Conservation (phyloP, 2,888 invertebrate species). For the Dromius quadrimaculatus region DNA sequence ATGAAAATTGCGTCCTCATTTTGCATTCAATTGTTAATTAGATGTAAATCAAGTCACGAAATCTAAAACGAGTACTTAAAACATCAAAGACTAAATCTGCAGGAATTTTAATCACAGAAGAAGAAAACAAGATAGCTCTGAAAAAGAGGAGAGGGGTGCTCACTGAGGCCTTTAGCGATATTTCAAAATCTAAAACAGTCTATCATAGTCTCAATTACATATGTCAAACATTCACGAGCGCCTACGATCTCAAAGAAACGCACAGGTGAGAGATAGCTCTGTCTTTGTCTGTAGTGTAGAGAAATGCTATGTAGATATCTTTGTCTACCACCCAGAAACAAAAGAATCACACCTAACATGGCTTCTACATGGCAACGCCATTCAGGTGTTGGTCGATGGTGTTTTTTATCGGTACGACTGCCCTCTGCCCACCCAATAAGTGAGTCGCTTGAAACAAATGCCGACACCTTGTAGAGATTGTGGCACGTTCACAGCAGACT, state of each 20-base stretch:
- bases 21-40: conserved; percentile 20
- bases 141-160: no score
- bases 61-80: conserved; percentile 5
- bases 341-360: conserved; percentile 65
- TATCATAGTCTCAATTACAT: conserved; percentile 63
- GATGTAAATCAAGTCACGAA: neutral
- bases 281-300: conserved; percentile 49
- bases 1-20: neutral
- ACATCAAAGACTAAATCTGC: conserved; percentile 7
- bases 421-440: conserved; percentile 66
- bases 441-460: conserved; percentile 63
- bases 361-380: conserved; percentile 65
- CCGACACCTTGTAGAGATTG: conserved; percentile 63
- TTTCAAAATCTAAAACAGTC: conserved; percentile 55
- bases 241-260: conserved; percentile 53
- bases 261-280: conserved; percentile 51
- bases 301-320: conserved; percentile 54
- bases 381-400: conserved; percentile 65
- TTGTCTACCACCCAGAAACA: conserved; percentile 66
- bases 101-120: conserved; percentile 40
- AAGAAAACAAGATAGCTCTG: conserved; percentile 29
- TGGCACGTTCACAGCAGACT: conserved; percentile 54
- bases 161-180: conserved; percentile 29
- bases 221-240: conserved; percentile 58
- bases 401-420: conserved; percentile 63